Base-by-base conservation (phyloP, 2,113 vertebrate genomes). In the Ammodytes dubius region DNA sequence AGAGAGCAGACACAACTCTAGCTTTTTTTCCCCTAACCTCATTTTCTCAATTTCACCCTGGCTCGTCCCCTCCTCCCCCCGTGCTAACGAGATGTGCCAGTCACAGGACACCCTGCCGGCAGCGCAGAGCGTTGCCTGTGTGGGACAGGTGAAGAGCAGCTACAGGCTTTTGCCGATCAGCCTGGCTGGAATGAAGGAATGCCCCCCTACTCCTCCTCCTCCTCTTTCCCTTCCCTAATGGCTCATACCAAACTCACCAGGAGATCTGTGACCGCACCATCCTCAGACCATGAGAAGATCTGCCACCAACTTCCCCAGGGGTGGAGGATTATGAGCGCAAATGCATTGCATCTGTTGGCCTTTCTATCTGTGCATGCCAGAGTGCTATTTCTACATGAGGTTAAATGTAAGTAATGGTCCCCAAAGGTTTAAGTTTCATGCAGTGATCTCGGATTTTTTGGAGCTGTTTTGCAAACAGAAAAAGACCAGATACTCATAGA, bases 131-230 rank as follows among this genome's bases (percentile, higher is more conserved):
- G 86, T 86, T 89, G 88, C 91, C 92, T 93, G 70, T 42, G 82
- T 88, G 87, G 85, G 86, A 87, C 79, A 85, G 87, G 90, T 89
- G 92, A 92, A 88, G 88, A 91, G 85, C 81, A 27, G 27, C 27
- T 27, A 27, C 27, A 86, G 90, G 87, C 85, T 91, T 93, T 86
- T 88, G 84, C 81, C 58, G 89, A 94, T 94, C 89, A 93, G 92
- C 93, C 92, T 93, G 93, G 90, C 92, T 92, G 92, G 92, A 92
- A 95, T 93, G 92, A 91, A 93, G 93, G 93, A 95, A 95, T 94
- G 91, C 87, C 91, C 90, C 81, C 81, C 70, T 72, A 75, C 81
- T 84, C 87, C 70, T 71, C 86, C 78, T 77, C 88, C 68, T 82
- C 88, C 54, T 86, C 77, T 77, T 84, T 71, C 88, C 81, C 69